A percentile compares a stretch with the other conserved stretches of the same genome.
Conservation (phyloP, 1,140 invertebrate species). For the Polypedilum vanderplanki region DNA sequence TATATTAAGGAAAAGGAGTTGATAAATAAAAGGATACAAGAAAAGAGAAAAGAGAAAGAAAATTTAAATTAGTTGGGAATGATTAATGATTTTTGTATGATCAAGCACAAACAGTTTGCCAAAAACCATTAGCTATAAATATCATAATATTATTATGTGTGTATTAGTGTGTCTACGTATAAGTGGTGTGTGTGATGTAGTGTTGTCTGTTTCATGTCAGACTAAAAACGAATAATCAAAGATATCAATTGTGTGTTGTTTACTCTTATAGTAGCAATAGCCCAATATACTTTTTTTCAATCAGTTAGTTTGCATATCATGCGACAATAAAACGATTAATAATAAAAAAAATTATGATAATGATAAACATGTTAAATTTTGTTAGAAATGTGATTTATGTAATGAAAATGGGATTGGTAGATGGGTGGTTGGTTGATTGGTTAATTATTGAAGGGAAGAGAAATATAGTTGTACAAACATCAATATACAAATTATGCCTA, state of each 20-base stretch:
- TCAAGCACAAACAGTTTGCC: constrained; percentile 16
- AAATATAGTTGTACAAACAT: too few species aligned
- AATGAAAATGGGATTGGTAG: too few species aligned
- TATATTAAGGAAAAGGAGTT: too few species aligned
- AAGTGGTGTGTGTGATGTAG: too few species aligned
- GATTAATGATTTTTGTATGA: not conserved
- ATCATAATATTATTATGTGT: not conserved
- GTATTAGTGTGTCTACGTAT: not conserved
- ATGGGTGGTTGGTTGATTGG: too few species aligned
- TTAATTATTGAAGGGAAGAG: too few species aligned
- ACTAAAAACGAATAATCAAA: not conserved
- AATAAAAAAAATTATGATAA: not conserved
- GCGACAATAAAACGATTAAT: not conserved
- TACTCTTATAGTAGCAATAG: constrained; percentile 34
- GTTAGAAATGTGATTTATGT: too few species aligned
- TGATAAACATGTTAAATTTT: too few species aligned
- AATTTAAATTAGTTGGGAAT: constrained; percentile 29
- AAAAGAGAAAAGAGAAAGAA: constrained; percentile 29
- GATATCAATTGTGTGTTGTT: constrained; percentile 31
- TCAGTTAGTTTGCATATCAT: constrained; percentile 2
- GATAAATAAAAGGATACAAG: constrained; percentile 29
- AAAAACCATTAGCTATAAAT: constrained; percentile 17
- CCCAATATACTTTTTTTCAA: constrained; percentile 19
- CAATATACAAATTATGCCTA: too few species aligned
- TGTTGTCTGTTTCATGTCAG: too few species aligned